Conservation (phyloP, 2,797 vertebrate genomes). For the Pantherophis alleghaniensis region DNA sequence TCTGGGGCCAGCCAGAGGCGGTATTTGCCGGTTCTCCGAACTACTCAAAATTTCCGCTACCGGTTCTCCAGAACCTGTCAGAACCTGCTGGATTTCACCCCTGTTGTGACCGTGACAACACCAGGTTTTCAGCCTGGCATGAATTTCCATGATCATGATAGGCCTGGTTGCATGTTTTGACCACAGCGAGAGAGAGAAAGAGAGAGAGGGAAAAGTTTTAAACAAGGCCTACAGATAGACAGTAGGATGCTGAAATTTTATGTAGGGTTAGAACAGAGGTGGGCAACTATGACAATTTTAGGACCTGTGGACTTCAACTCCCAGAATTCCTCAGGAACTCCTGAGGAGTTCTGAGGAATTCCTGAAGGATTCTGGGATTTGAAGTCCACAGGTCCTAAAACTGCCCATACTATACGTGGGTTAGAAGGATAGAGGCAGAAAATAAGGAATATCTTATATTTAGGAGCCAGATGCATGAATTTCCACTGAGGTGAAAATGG, state of each 20-base stretch:
- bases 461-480: not conserved
- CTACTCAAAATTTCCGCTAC: too few relatives aligned
- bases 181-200: not conserved
- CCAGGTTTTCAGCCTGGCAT: not conserved
- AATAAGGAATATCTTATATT: not conserved
- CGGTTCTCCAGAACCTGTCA: too few relatives aligned
- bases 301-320: too few relatives aligned
- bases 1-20: too few relatives aligned
- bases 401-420: not conserved
- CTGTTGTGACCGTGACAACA: not conserved
- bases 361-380: not conserved
- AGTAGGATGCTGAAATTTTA: too few relatives aligned
- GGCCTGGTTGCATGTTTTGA: not conserved
- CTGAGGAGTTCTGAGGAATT: too few relatives aligned
- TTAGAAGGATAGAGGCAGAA: not conserved
- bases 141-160: not conserved
- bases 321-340: too few relatives aligned
- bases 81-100: too few relatives aligned
- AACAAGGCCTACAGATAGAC: not conserved
- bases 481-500: not conserved
- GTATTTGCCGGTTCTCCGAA: too few relatives aligned
- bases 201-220: not conserved
- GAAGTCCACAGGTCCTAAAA: not conserved
- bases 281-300: too few relatives aligned
- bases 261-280: too few relatives aligned